These are phyloP conservation scores for Sinodicranocentrus sp. DNA, from an alignment of 2,888 invertebrate genomes.

Conservation along the genomic window DNA sequence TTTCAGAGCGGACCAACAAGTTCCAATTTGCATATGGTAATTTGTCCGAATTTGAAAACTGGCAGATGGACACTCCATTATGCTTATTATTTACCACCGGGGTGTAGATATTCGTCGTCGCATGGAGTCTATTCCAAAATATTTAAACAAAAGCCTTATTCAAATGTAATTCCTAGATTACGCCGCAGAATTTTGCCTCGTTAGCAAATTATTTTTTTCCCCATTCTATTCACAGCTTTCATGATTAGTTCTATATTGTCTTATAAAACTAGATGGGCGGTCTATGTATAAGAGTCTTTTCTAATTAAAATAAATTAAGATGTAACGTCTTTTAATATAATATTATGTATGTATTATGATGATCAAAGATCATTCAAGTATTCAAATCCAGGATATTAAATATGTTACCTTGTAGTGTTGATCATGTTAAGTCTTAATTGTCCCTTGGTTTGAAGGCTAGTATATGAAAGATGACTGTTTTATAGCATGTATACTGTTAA, in stretches of 20 bases:
- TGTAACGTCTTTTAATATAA: too few relatives aligned
- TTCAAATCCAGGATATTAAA: too few relatives aligned
- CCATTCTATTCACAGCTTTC: not conserved
- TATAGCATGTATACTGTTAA: too few relatives aligned
- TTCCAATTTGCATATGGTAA: slow-evolving; percentile 74
- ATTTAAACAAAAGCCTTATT: slow-evolving; percentile 75
- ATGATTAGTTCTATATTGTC: not conserved
- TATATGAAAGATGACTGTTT: too few relatives aligned
- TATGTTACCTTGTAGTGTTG: too few relatives aligned
- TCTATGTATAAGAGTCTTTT: too few relatives aligned
- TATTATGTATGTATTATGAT: too few relatives aligned
- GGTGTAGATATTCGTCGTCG: slow-evolving; percentile 73
- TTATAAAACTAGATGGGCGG: not conserved
- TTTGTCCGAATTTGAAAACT: slow-evolving; percentile 77
- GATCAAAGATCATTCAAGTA: too few relatives aligned
- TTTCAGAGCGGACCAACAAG: slow-evolving; percentile 70
- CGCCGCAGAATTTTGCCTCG: slow-evolving; percentile 68
- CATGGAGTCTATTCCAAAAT: slow-evolving; percentile 75
- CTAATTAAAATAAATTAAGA: too few relatives aligned
- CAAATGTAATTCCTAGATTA: slow-evolving; percentile 72
- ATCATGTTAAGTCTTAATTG: too few relatives aligned
- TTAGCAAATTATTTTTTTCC: slow-evolving; percentile 24
- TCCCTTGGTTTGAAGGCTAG: too few relatives aligned
- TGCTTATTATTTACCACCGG: slow-evolving; percentile 76
- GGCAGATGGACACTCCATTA: slow-evolving; percentile 76